phyloP scores from a whole-genome alignment of 1,140 invertebrate species.

The Phenacoccus solenopsis region DNA sequence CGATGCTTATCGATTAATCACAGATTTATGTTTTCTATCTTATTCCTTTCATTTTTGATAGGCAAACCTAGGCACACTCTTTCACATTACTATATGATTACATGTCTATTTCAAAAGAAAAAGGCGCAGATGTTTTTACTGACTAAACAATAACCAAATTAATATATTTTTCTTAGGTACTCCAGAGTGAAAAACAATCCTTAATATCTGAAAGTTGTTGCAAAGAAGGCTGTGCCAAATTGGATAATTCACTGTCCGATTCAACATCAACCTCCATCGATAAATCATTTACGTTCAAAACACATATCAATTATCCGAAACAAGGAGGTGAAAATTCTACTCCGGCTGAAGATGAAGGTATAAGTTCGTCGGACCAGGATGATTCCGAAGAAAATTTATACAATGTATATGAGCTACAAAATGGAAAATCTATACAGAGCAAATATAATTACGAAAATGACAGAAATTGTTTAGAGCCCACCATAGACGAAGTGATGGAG shows the following conservation, averaged over 20 bases:
- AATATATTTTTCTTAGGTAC: conserved; percentile 41
- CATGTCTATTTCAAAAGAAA: no score
- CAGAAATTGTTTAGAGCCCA: conserved; percentile 47
- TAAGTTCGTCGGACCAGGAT: conserved; percentile 52
- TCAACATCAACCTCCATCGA: neutral
- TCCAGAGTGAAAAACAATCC: conserved; percentile 62
- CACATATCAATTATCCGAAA: neutral
- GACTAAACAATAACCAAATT: no score
- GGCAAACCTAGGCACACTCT: no score
- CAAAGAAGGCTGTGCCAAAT: conserved; percentile 26
- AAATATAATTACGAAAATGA: neutral
- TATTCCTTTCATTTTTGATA: neutral
- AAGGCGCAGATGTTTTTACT: no score
- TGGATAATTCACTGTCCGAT: neutral
- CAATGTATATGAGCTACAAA: neutral
- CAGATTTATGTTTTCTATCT: neutral
- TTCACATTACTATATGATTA: no score
- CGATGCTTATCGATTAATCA: neutral
- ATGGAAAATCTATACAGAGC: neutral
- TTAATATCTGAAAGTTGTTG: conserved; percentile 26
- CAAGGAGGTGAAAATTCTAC: conserved; percentile 42
- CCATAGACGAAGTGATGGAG: conserved; percentile 76
- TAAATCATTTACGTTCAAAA: neutral
- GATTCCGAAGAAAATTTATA: conserved; percentile 21
- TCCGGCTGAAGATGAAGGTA: conserved; percentile 70